Percentiles rank a stretch among this genome's conserved stretches.
phyloP scores from a whole-genome alignment of 2,113 vertebrate species.

The Plestiodon gilberti region DNA sequence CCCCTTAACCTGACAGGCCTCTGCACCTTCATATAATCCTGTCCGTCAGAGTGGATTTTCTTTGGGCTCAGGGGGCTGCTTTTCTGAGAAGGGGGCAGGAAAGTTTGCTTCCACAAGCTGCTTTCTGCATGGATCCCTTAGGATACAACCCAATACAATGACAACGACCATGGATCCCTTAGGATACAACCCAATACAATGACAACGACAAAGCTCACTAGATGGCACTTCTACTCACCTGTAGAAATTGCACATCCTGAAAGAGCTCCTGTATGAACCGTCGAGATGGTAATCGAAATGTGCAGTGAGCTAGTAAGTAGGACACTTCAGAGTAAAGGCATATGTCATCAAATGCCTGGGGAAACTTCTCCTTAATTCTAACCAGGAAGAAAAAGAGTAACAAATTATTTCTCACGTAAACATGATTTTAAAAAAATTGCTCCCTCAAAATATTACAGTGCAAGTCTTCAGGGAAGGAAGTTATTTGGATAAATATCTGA shows the following conservation, averaged over 20 bases:
- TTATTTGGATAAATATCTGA: neutral
- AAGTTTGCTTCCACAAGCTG: too few relatives aligned
- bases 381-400: constrained; percentile 24
- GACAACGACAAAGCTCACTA: neutral
- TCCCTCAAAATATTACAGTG: neutral
- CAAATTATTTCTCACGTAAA: accelerated
- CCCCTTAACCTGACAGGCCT: too few relatives aligned
- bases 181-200: neutral
- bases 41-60: too few relatives aligned
- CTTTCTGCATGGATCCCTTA: too few relatives aligned
- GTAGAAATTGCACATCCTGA: constrained; percentile 97
- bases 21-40: too few relatives aligned
- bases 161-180: neutral
- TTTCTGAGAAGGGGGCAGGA: too few relatives aligned
- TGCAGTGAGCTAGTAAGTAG: constrained; percentile 91
- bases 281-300: constrained; percentile 93
- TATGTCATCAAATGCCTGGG: constrained; percentile 97
- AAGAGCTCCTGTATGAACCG: constrained; percentile 99
- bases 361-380: constrained; percentile 98
- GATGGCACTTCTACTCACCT: constrained; percentile 75
- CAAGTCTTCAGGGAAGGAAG: neutral
- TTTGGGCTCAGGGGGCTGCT: too few relatives aligned
- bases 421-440: neutral
- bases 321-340: constrained; percentile 99
- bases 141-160: neutral